These are phyloP conservation scores for Leucopsar rothschildi DNA, from an alignment of 2,113 vertebrate species.

Conservation along the genomic window DNA sequence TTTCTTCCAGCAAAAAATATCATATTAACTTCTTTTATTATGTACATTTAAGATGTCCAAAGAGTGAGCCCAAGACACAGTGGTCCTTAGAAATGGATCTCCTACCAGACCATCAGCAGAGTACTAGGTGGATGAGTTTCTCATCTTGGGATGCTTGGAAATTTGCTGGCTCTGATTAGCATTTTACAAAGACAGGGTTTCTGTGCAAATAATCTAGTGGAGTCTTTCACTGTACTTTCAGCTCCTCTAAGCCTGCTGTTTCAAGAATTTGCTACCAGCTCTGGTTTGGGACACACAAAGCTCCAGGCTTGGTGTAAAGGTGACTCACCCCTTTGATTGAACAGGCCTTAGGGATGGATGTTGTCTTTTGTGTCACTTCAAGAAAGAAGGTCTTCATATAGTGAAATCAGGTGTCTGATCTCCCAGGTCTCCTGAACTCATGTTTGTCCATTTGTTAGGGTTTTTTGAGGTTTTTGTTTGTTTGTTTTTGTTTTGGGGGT, in stretches of 20 bases:
- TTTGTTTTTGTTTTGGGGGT: not conserved
- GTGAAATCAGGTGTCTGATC: not conserved
- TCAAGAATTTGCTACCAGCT: not conserved
- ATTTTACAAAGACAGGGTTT: not conserved
- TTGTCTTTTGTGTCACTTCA: not conserved
- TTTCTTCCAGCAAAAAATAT: not conserved
- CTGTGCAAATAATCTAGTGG: not conserved
- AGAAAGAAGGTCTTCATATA: not conserved
- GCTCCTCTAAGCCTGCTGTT: not conserved
- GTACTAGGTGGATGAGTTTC: not conserved
- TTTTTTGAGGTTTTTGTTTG: too few species aligned
- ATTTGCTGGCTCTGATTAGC: not conserved
- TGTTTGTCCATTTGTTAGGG: not conserved
- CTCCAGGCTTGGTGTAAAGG: rapidly evolving
- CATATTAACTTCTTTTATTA: not conserved
- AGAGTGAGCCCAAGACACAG: not conserved
- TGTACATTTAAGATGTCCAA: not conserved
- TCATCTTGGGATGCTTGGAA: not conserved
- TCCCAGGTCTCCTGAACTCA: not conserved
- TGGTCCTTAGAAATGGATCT: not conserved
- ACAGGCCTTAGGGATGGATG: not conserved
- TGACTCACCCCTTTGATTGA: not conserved
- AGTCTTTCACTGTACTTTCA: not conserved
- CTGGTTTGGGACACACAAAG: not conserved
- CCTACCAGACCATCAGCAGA: not conserved